A percentile compares a stretch with the other conserved stretches of the same genome.
Evolutionary conservation across 2,797 vertebrate genomes (phyloP).

Genomic region (Diplodus sargus): DNA sequence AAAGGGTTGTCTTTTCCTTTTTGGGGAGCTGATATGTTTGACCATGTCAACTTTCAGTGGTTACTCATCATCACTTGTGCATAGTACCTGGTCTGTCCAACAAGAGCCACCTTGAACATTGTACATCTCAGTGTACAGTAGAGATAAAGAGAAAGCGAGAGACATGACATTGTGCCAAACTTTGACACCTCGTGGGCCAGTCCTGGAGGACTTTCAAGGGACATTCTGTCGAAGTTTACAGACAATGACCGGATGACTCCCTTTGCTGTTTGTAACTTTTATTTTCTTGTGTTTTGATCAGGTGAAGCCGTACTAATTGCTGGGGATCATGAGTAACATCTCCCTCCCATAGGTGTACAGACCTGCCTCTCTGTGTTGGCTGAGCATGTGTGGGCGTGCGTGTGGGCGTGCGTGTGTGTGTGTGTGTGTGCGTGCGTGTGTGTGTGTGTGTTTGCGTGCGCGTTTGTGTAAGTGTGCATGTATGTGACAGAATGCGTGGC

Average conservation of each 20-base stretch:
- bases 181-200: slow-evolving; percentile 76
- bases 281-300: slow-evolving; percentile 83
- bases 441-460: slow-evolving; percentile 25
- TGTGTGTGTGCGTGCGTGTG: slow-evolving; percentile 18
- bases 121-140: slow-evolving; percentile 68
- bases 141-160: slow-evolving; percentile 54
- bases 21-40: slow-evolving; percentile 89
- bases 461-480: slow-evolving; percentile 58
- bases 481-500: slow-evolving; percentile 58
- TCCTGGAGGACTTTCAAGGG: slow-evolving; percentile 74
- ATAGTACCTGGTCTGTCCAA: slow-evolving; percentile 87
- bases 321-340: slow-evolving; percentile 80
- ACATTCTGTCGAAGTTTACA: slow-evolving; percentile 78
- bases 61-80: slow-evolving; percentile 91
- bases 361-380: slow-evolving; percentile 85
- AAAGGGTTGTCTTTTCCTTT: slow-evolving; percentile 88
- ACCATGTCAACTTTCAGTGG: slow-evolving; percentile 91
- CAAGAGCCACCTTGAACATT: slow-evolving; percentile 67
- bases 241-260: slow-evolving; percentile 74
- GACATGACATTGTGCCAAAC: slow-evolving; percentile 85
- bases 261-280: slow-evolving; percentile 83
- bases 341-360: slow-evolving; percentile 86
- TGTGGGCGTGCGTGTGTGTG: background rate
- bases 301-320: slow-evolving; percentile 80
- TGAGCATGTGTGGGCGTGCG: slow-evolving; percentile 73